Evolutionary conservation across 2,888 invertebrate species (phyloP).

Genomic region (Athetis lepigone): DNA sequence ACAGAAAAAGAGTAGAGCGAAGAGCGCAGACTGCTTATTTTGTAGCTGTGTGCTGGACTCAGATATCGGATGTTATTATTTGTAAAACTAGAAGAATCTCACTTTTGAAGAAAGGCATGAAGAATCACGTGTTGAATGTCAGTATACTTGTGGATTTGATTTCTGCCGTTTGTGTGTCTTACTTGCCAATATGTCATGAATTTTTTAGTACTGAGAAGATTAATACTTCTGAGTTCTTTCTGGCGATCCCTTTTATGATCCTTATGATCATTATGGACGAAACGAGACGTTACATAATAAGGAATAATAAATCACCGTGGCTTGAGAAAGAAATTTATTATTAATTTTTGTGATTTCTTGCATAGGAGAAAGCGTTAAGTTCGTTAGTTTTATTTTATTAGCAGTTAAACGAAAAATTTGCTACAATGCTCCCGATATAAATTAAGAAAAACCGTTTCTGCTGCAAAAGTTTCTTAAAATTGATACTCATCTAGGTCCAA

Average conservation of each 20-base stretch:
- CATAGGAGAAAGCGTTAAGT: conserved; percentile 2
- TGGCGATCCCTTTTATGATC: conserved; percentile 93
- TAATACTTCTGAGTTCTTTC: conserved; percentile 92
- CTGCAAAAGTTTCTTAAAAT: not conserved
- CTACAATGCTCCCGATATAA: not conserved
- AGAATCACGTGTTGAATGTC: conserved; percentile 91
- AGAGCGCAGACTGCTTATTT: conserved; percentile 95
- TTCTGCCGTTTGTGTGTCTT: conserved; percentile 92
- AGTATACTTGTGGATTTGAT: conserved; percentile 92
- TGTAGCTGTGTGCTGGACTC: conserved; percentile 94
- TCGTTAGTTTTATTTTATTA: conserved; percentile 7
- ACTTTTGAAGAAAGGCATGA: conserved; percentile 94
- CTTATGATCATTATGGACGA: conserved; percentile 95
- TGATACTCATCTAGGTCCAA: not conserved
- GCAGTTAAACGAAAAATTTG: not conserved
- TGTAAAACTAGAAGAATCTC: conserved; percentile 95
- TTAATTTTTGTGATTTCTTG: conserved; percentile 69
- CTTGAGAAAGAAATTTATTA: conserved; percentile 94
- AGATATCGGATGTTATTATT: conserved; percentile 94
- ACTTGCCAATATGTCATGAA: conserved; percentile 92
- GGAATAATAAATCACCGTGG: conserved; percentile 93
- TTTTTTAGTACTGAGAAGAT: conserved; percentile 93
- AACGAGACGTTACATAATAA: conserved; percentile 92
- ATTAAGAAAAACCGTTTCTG: not conserved
- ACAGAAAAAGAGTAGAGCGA: conserved; percentile 93